Percentiles rank a stretch among this genome's conserved stretches.
These are phyloP conservation scores for Perccottus glenii DNA, from an alignment of 2,113 vertebrate species.

Conservation along the genomic window DNA sequence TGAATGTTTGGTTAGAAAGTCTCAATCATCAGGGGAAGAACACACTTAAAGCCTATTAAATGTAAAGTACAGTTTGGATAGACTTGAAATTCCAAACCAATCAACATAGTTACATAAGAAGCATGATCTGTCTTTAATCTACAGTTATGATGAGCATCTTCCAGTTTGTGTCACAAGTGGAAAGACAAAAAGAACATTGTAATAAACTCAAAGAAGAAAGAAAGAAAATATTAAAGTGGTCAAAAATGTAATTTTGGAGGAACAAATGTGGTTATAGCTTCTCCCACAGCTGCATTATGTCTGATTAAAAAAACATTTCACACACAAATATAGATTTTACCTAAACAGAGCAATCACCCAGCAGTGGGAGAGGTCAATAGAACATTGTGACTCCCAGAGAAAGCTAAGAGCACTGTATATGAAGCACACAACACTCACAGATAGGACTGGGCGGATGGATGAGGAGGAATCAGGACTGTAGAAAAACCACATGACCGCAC, in stretches of 20 bases:
- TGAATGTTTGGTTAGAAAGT: no score
- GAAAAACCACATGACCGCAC: background rate
- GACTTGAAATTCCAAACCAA: no score
- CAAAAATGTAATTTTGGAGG: background rate
- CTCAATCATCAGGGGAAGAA: no score
- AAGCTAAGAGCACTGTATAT: slow-evolving; percentile 44
- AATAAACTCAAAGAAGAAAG: background rate
- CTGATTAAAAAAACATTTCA: slow-evolving; percentile 27
- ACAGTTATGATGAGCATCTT: background rate
- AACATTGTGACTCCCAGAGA: slow-evolving; percentile 53
- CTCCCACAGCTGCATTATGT: slow-evolving; percentile 21
- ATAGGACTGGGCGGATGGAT: slow-evolving; percentile 21
- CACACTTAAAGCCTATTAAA: no score
- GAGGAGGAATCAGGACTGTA: background rate
- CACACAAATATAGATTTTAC: slow-evolving; percentile 31
- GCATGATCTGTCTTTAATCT: no score
- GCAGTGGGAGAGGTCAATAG: slow-evolving; percentile 48
- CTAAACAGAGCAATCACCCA: slow-evolving; percentile 45
- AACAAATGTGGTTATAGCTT: slow-evolving; percentile 5
- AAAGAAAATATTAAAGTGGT: background rate
- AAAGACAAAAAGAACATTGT: background rate
- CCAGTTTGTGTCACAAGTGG: background rate
- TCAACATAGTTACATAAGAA: no score
- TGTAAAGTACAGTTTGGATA: no score
- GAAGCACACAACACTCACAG: slow-evolving; percentile 29